These are phyloP conservation scores for Phalacrocorax carbo DNA, from an alignment of 2,113 vertebrate species.

Conservation along the genomic window DNA sequence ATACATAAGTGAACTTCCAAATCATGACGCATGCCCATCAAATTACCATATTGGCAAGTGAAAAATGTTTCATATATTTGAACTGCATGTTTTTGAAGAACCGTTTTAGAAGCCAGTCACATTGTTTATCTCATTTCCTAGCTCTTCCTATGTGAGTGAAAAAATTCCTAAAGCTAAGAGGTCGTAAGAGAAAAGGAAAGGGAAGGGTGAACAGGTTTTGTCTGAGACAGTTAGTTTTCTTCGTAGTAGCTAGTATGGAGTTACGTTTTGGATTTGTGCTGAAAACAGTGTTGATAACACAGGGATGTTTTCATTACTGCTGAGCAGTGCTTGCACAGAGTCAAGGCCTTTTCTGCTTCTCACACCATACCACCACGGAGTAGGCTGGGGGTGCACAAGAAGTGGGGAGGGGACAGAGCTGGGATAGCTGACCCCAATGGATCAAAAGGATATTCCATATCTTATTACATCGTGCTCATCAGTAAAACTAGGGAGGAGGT, in stretches of 20 bases:
- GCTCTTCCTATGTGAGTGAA: neutral
- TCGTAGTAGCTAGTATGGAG: neutral
- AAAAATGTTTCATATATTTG: neutral
- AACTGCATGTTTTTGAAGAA: neutral
- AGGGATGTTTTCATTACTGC: neutral
- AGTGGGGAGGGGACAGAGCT: neutral
- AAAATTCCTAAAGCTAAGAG: neutral
- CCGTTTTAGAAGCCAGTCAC: neutral
- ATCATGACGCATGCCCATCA: neutral
- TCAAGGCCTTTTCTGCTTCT: neutral
- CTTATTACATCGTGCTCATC: neutral
- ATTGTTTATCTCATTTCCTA: neutral
- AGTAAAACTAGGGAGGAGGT: neutral
- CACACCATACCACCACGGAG: fast-evolving
- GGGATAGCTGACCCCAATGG: neutral
- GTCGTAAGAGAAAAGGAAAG: neutral
- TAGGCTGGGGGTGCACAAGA: neutral
- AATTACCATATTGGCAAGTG: neutral
- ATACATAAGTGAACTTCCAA: neutral
- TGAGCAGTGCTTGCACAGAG: neutral
- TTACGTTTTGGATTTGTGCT: neutral
- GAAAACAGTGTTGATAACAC: neutral
- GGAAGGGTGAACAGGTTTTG: neutral
- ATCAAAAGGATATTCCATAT: neutral
- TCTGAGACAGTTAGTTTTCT: neutral